Percentiles rank a stretch among this genome's conserved stretches.
phyloP scores from a whole-genome alignment of 2,797 vertebrate species.

The Anguilla megastoma region DNA sequence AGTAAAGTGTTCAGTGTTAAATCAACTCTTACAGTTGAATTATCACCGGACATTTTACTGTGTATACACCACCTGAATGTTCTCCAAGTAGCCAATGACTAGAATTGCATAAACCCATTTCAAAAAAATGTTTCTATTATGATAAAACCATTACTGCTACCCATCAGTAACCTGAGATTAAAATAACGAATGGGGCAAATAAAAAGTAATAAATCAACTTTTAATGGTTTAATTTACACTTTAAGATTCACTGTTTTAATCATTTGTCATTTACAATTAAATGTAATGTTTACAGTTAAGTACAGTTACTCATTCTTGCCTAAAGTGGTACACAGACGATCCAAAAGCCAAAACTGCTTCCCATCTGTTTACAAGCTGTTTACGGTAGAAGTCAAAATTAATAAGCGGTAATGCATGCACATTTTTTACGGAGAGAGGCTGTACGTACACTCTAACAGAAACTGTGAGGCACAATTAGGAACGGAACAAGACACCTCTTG shows the following conservation, averaged over 20 bases:
- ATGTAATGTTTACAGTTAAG: slow-evolving; percentile 1
- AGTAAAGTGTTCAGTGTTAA: no score
- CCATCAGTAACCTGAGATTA: neutral
- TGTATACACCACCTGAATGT: neutral
- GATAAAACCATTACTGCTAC: neutral
- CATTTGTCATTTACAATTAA: neutral
- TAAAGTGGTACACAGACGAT: neutral
- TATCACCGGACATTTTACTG: neutral
- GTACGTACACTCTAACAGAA: neutral
- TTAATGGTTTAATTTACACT: neutral
- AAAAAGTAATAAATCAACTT: neutral
- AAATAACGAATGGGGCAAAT: neutral
- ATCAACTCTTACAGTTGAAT: no score
- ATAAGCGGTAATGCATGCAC: neutral
- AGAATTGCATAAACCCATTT: neutral
- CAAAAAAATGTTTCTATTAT: neutral
- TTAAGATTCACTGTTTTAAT: neutral
- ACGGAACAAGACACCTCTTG: neutral
- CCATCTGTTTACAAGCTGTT: neutral
- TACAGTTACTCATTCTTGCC: neutral
- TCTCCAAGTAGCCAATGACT: neutral
- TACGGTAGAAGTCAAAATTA: neutral
- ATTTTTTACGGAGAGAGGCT: neutral
- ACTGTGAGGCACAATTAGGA: neutral
- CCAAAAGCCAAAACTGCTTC: neutral